Base-by-base conservation (phyloP, 2,113 vertebrate species). In the Tetraodon nigroviridis region DNA sequence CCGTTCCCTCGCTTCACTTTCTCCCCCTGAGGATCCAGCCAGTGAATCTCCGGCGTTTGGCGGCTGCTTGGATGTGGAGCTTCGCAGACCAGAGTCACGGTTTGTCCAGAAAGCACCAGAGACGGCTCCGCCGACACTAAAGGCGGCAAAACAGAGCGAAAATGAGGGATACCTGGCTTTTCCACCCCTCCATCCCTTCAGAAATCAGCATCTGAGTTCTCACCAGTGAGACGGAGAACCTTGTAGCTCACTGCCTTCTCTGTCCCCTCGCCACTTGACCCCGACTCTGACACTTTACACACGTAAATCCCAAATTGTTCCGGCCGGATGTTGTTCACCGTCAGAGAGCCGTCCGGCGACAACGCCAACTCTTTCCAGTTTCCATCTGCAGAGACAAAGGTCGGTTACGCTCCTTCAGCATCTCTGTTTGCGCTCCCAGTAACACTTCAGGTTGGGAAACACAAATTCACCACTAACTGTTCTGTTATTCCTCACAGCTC, bases 1-100 rank as follows among this genome's bases (percentile, higher is more conserved):
- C 0, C 0, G 0, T 0, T n/a, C 3, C 5, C 2, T 2, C n/a
- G 0, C 0, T 0, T 3, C 0, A 0, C 0, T 37, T 0, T 18
- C 3, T 0, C 0, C 18, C 6, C 17, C 12, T 8, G 14, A 13
- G 87, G 84, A 51, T n/a, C 52, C n/a, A 59, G 0, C 89, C 84
- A 86, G 21, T 61, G 4, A 12, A 83, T 67, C 6, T 1, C 0
- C 3, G 53, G 44, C 3, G 1, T n/a, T 0, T 0, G 1, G 0
- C 1, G 0, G 7, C 0, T 1, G 3, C 0, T 14, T 41, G 0
- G 6, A 46, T 1, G 3, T 1, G 49, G 8, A 18, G 42, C 7
- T 0, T 17, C 12, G 50, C 81, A 89, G 24, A 2, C 16, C 64
- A 90, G 70, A 51, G 15, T 2, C 27, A 88, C 20, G 1, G 0